Conservation (phyloP, 2,113 vertebrate species). For the Macquaria ambigua region DNA sequence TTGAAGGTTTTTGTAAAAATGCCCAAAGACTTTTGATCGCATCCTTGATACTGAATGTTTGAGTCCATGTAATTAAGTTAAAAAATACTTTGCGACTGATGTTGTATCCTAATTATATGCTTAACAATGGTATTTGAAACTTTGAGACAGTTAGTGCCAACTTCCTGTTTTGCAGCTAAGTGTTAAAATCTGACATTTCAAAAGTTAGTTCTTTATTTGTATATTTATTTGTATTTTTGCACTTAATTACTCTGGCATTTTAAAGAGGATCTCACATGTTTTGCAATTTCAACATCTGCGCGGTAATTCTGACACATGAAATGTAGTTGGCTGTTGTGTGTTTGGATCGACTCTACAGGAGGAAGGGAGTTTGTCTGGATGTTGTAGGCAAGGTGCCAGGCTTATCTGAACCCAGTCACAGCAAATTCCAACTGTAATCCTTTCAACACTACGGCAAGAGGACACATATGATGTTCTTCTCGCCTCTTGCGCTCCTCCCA, state of each 20-base stretch:
- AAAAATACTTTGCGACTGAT: not conserved
- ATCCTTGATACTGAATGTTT: not conserved
- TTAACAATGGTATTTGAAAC: not conserved
- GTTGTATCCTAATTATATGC: not conserved
- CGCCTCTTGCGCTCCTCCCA: conserved; percentile 34
- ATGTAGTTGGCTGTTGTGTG: not conserved
- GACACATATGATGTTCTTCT: conserved; percentile 46
- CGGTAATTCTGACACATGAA: not conserved
- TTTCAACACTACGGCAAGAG: conserved; percentile 21
- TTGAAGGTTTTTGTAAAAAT: conserved; percentile 17
- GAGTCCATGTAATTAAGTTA: not conserved
- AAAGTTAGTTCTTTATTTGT: not conserved
- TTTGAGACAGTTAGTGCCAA: not conserved
- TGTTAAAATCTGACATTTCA: conserved; percentile 26
- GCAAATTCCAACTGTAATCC: conserved; percentile 37
- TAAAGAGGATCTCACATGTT: not conserved
- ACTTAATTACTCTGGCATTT: not conserved
- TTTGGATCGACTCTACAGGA: not conserved
- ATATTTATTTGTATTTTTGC: no score
- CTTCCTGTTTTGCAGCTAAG: not conserved
- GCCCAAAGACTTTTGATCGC: not conserved
- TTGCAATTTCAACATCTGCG: not conserved
- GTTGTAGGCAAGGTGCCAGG: conserved; percentile 4
- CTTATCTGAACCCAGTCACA: conserved; percentile 39
- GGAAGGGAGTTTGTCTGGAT: conserved; percentile 2